Evolutionary conservation across 2,113 vertebrate species (phyloP).

Genomic region (Elaphurus davidianus): DNA sequence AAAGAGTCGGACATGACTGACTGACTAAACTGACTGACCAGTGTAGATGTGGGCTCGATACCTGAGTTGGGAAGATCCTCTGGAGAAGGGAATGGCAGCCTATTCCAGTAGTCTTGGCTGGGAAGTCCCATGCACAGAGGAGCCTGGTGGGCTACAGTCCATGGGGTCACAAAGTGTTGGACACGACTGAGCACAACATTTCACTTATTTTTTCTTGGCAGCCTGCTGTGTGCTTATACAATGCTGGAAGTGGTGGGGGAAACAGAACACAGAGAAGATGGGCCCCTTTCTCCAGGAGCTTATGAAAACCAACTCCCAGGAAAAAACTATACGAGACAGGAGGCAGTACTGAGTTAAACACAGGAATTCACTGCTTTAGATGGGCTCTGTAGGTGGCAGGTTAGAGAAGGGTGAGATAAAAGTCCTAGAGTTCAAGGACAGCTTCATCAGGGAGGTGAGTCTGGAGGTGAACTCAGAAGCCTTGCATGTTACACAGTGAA

Average conservation of each 20-base stretch:
- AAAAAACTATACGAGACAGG: background rate
- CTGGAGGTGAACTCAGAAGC: background rate
- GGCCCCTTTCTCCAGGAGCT: background rate
- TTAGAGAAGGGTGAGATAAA: background rate
- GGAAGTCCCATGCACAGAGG: background rate
- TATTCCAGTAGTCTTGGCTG: background rate
- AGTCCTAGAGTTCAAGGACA: background rate
- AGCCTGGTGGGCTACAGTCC: background rate
- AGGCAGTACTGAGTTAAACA: background rate
- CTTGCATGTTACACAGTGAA: background rate
- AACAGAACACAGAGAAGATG: background rate
- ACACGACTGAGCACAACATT: background rate
- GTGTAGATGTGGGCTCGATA: background rate
- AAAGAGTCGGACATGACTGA: background rate
- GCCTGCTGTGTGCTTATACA: background rate
- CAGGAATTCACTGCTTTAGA: background rate
- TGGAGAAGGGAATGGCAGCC: background rate
- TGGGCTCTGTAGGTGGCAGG: background rate
- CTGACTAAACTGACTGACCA: rapidly evolving
- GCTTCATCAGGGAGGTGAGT: background rate
- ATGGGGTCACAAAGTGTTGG: background rate
- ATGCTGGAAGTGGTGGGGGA: background rate
- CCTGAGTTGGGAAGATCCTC: no score
- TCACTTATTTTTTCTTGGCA: background rate
- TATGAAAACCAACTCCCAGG: background rate